Evolutionary conservation across 2,888 invertebrate genomes (phyloP), one percentile per base, ranked within the genome.

Genomic region (Pristionchus japonicus): DNA sequence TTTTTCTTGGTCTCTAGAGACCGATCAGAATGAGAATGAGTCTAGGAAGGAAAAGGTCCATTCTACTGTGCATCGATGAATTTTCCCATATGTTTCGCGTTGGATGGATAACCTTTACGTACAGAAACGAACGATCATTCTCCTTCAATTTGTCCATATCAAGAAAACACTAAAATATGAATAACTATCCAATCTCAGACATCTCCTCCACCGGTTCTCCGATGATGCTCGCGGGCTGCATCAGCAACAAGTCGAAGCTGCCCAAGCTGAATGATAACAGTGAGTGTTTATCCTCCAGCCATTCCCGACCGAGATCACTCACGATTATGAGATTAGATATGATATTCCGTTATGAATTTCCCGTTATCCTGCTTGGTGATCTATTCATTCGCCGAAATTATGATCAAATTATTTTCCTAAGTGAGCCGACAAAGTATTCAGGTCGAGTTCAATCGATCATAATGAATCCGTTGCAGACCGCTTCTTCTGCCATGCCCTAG

Each of bases 191-290:
- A 11, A n/a, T 43, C 20, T 47, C 74, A 87, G 87, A 80, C 34
- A 37, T 87, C 20, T 87, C 87, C 7, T 87, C 87, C 11, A 80
- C 57, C 23, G 87, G 87, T 1, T 23, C 43, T 1, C 87, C 87
- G 20, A 52, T 87, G 31, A 87, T 87, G 87, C 52, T 87, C 0
- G 77, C 77, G 0, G 87, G 87, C 6, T 87, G 87, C 61, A 47
- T 87, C 40, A n/a, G n/a, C 17, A 40, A 52, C 27, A 57, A 43
- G 23, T 37, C 77, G 3, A 77, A 57, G 13, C 27, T 80, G 27
- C 87, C 87, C 0, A 67, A 49, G 43, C 13, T 52, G 23, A 70
- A 86, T 49, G 34, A 86, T 23, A 47, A 67, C 3, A 34, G 86
- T 86, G 37, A 70, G 49, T 49, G n/a, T n/a, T n/a, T n/a, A n/a